Evolutionary conservation across 2,888 invertebrate genomes (phyloP), one percentile per base, ranked within the genome.

Genomic region (Caenorhabditis sp.): DNA sequence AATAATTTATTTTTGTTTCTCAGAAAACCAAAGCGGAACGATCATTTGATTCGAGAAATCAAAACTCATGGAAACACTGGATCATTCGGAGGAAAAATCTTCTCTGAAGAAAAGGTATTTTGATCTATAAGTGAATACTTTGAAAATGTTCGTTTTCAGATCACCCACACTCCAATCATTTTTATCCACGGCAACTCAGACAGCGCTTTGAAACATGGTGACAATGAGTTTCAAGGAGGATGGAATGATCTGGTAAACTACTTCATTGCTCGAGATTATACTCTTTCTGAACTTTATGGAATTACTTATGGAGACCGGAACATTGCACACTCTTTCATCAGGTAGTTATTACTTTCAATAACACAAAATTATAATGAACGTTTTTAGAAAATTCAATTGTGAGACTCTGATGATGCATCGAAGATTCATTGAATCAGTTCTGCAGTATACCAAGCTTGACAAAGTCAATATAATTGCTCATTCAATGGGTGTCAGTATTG

Each of bases 171-270:
- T 1, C 85, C 85, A 0, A 78, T 85, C 10, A 50, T 85, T 12
- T 85, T 85, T 72, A 80, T 85, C 31, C 85, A 85, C 65, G 85
- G 85, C 21, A 85, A 85, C 63, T 84, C 84, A 5, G 85, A 85
- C 65, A 83, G 83, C 0, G 85, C 85, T 1, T 64, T 85, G 43
- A 75, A 81, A 53, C 64, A 70, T 27, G 74, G 76, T 14, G 70
- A 72, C 0, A 58, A 71, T 3, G 71, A 52, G n/a, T 75, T 59
- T 21, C 72, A 77, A 62, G 69, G 75, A 4, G 85, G 85, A 8
- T 85, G 84, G 84, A 75, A 81, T 59, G 76, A 68, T 1, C 67
- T 77, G 2, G 26, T 81, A 5, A 67, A 63, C 20, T 73, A 72
- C 54, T 76, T 83, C 59, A 21, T 65, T 14, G 53, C 59, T 7